Conservation (phyloP, 2,888 invertebrate genomes). For the Drosophila tripunctata region DNA sequence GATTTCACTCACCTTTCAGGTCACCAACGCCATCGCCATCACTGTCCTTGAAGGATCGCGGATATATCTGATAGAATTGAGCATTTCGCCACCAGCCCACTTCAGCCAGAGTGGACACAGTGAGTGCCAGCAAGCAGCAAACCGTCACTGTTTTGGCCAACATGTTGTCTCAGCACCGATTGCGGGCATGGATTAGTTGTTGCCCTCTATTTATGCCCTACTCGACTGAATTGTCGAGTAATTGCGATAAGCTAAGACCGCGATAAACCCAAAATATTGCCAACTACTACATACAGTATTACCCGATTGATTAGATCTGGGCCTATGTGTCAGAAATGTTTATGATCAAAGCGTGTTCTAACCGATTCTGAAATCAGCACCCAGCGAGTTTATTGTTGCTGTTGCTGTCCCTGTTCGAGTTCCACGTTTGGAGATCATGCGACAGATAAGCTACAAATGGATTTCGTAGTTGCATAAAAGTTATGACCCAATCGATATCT, state of each 20-base stretch:
- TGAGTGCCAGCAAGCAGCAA: conserved; percentile 51
- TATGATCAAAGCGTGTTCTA: conserved; percentile 29
- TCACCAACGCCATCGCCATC: conserved; percentile 94
- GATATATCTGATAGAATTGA: conserved; percentile 94
- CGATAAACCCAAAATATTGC: conserved; percentile 46
- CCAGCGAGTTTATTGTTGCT: conserved; percentile 37
- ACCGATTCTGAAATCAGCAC: background rate
- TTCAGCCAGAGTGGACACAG: conserved; percentile 46
- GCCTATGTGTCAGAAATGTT: conserved; percentile 23
- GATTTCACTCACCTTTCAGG: conserved; percentile 87
- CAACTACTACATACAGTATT: conserved; percentile 16
- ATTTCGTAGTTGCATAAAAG: conserved; percentile 43
- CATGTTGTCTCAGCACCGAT: conserved; percentile 35
- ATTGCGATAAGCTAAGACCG: conserved; percentile 30
- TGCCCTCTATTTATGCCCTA: conserved; percentile 56
- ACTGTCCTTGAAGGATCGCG: conserved; percentile 93
- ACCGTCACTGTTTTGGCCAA: conserved; percentile 35
- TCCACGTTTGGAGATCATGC: conserved; percentile 52
- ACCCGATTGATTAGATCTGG: conserved; percentile 49
- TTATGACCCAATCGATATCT: conserved; percentile 41
- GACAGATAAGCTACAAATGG: conserved; percentile 47
- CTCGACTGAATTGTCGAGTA: background rate
- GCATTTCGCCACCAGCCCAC: conserved; percentile 91
- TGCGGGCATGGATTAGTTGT: conserved; percentile 44
- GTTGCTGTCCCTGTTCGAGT: conserved; percentile 13